A percentile compares a stretch with the other conserved stretches of the same genome.
Conservation (phyloP, 2,888 invertebrate species). For the Rhabditophanes sp. region DNA sequence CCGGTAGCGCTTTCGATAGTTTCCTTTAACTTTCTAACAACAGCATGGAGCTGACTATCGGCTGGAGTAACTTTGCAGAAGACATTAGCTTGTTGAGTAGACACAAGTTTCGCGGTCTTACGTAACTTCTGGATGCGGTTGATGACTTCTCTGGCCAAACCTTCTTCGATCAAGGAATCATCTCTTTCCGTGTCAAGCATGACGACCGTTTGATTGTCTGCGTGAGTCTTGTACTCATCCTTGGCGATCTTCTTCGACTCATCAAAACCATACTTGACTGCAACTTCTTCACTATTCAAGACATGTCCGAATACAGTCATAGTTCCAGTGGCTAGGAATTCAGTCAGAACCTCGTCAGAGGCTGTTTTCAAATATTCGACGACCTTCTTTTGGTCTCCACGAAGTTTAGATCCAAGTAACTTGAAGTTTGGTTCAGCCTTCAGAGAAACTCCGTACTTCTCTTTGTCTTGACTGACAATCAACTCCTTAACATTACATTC, state of each 20-base stretch:
- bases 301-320: conserved; percentile 61
- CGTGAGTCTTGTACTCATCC: conserved; percentile 14
- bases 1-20: conserved; percentile 10
- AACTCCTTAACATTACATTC: conserved; percentile 79
- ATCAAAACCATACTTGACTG: conserved; percentile 58
- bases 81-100: conserved; percentile 23
- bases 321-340: conserved; percentile 57
- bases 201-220: conserved; percentile 52
- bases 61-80: conserved; percentile 18
- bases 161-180: conserved; percentile 77
- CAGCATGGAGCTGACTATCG: conserved; percentile 8
- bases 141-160: conserved; percentile 79
- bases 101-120: conserved; percentile 55
- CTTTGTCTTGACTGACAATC: conserved; percentile 70
- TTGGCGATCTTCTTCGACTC: conserved; percentile 42
- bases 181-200: conserved; percentile 75
- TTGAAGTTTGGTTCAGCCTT: conserved; percentile 89
- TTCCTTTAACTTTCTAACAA: conserved; percentile 4
- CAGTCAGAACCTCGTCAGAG: conserved; percentile 62
- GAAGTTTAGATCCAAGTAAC: conserved; percentile 68
- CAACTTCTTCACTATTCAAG: conserved; percentile 47
- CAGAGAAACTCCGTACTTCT: conserved; percentile 73
- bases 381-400: conserved; percentile 73
- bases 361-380: conserved; percentile 63
- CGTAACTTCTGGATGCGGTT: conserved; percentile 86